Base-by-base conservation (phyloP, 2,113 vertebrate species). In the Paramormyrops kingsleyae region DNA sequence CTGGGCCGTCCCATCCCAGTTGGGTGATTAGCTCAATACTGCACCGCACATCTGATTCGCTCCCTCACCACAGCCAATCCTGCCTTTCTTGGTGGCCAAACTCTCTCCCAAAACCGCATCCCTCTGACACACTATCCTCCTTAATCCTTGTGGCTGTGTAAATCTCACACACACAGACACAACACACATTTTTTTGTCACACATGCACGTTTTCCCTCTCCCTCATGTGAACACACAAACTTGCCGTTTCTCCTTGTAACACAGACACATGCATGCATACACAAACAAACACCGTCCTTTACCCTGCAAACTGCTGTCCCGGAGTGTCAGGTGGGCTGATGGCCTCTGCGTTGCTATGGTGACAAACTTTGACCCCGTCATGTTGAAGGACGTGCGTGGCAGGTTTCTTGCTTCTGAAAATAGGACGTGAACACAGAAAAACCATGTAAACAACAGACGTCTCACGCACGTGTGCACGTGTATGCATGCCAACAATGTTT, bases 281-380 rank as follows among this genome's bases (percentile, higher is more conserved):
- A 88, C 24, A 80, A 17, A 88, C 56, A 46, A 80, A 77, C 27
- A 88, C 0, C 8, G 66, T 90, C 31, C 0, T 94, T 95, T 85
- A 96, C 95, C 94, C 94, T 93, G 94, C 46, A 93, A 83, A 86
- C 92, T 91, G 91, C 92, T 92, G 90, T 96, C 95, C 90, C 94
- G 90, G 52, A 96, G 95, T 83, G 96, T 96, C 92, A 96, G 89
- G 91, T 96, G 96, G 46, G 96, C 96, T 0, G 96, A 96, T 0
- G 96, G 96, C 91, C 96, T 93, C 91, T 96, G 96, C 74, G 93
- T 90, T 88, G 94, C 92, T 0, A 94, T 92, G 92, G 92, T 94
- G 93, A 93, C 86, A 90, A 95, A 95, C 94, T 95, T 96, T 83
- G 95, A 94, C 90, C 94, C 94, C 1, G 96, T 92, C 87, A 91